A percentile compares a stretch with the other conserved stretches of the same genome.
Evolutionary conservation across 2,113 vertebrate species (phyloP).

Genomic region (Nibea albiflora): DNA sequence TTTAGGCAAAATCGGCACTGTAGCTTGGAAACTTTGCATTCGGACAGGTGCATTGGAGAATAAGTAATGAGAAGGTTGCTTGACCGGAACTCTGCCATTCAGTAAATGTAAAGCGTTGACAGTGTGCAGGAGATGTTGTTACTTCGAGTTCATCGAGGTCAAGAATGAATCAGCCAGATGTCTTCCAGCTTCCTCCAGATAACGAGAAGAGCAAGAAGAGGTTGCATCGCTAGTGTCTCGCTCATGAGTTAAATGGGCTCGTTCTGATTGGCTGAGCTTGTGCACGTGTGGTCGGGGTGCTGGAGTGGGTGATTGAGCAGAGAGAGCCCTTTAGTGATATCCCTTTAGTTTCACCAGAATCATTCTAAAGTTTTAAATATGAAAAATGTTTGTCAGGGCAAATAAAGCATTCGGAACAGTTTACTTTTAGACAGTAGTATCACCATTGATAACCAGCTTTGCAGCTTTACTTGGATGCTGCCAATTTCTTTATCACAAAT

Average conservation of each 20-base stretch:
- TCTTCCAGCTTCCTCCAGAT: not conserved
- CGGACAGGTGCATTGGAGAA: slow-evolving; percentile 9
- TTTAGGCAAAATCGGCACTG: not conserved
- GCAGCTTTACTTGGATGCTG: slow-evolving; percentile 17
- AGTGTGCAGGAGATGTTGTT: not conserved
- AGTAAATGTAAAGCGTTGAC: slow-evolving; percentile 2
- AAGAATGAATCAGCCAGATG: slow-evolving; percentile 37
- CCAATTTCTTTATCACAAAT: slow-evolving; percentile 13
- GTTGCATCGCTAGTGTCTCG: not conserved
- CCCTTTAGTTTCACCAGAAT: slow-evolving; percentile 2
- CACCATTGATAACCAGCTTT: slow-evolving; percentile 6
- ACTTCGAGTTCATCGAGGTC: slow-evolving; percentile 19
- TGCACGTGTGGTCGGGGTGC: not conserved
- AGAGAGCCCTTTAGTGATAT: not conserved
- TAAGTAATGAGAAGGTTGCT: slow-evolving; percentile 2
- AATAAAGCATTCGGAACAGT: slow-evolving; percentile 13
- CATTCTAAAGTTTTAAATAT: slow-evolving; percentile 13
- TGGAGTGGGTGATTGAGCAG: not conserved
- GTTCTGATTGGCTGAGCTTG: slow-evolving; percentile 11
- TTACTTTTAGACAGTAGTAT: not conserved
- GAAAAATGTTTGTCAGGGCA: not conserved
- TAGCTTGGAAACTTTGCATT: slow-evolving; percentile 1
- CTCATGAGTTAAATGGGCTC: not conserved
- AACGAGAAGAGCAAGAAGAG: not conserved
- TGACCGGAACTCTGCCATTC: slow-evolving; percentile 5